Base-by-base conservation (phyloP, 2,797 vertebrate species). In the Argentina silus region DNA sequence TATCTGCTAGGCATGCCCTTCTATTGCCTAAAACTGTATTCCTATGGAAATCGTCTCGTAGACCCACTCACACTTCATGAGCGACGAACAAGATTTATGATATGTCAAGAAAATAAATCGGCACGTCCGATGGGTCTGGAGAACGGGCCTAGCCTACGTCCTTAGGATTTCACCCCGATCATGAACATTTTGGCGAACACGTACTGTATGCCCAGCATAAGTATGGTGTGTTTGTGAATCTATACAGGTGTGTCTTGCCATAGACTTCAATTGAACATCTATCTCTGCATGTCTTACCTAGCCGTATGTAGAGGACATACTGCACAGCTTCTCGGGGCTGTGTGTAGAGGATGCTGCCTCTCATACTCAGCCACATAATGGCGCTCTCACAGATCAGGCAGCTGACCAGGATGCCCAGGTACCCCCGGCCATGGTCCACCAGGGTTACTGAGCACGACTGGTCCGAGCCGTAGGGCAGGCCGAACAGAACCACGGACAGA, bases 341-440 rank as follows among this genome's bases (percentile, higher is more conserved):
- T 0, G 98, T 99, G 94, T 99, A 98, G 74, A 99, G 94, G 91
- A 99, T 99, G 87, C 97, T 98, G 80, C 98, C 98, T 44, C 98
- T 94, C 98, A 99, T 99, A 91, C 98, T 99, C 89, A 99, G 88
- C 98, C 98, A 99, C 93, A 99, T 99, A 94, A 99, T 99, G 92
- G 97, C 98, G 74, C 97, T 95, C 93, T 99, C 98, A 57, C 97
- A 97, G 70, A 99, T 99, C 87, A 99, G 96, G 87, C 98, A 99
- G 86, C 97, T 98, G 89, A 99, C 95, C 87, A 99, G 92, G 85
- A 99, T 99, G 56, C 97, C 97, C 90, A 99, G 92, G 91, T 99
- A 99, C 67, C 98, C 98, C 36, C 97, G 93, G 76, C 98, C 98
- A 87, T 99, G 98, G 90, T 98, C 98, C 91, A 98, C 97, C 90